Base-by-base conservation (phyloP, 2,888 invertebrate genomes). In the Morpho achilles region DNA sequence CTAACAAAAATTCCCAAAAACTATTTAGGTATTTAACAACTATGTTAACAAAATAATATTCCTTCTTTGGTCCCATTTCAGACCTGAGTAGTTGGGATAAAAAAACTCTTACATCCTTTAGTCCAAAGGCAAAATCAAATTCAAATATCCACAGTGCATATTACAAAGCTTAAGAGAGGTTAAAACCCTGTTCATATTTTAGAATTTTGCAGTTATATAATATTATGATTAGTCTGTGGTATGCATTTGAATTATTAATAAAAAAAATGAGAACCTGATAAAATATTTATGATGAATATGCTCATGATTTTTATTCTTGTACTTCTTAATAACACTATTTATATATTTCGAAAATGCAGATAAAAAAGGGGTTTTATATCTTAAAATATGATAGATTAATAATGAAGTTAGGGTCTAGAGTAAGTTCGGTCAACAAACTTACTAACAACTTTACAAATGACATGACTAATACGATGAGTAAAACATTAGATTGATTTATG, bases 181-280 rank as follows among this genome's bases (percentile, higher is more conserved):
- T 48, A 23, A 69, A 70, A 78, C 79, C 79, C 77, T 78, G 79
- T 77, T 72, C 63, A 60, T 54, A 69, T 69, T 75, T 77, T 74
- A 77, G 73, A 75, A 76, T 74, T 62, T 59, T 59, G 54, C 62
- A 59, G 62, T 62, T 57, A 52, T 64, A 59, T 53, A 22, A 54
- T 45, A 54, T n/a, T 41, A 46, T 46, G 39, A 48, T 48, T 54
- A 41, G 41, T 48, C 32, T 32, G 32, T 32, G 5, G 32, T 46
- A 46, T 53, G 40, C 32, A 22, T 53, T 40, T 46, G 46, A 22
- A 41, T 46, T 7, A 51, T 46, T 40, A 47, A 53, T 47, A 39
- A 47, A 7, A 9, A 32, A 53, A 53, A 53, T 53, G 1, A 41
- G 7, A 54, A 7, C 8, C 39, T 10, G 22, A 41, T 22, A 43